A percentile compares a stretch with the other conserved stretches of the same genome.
Conservation (phyloP, 2,888 invertebrate species). For the Cremastinae sp. region DNA sequence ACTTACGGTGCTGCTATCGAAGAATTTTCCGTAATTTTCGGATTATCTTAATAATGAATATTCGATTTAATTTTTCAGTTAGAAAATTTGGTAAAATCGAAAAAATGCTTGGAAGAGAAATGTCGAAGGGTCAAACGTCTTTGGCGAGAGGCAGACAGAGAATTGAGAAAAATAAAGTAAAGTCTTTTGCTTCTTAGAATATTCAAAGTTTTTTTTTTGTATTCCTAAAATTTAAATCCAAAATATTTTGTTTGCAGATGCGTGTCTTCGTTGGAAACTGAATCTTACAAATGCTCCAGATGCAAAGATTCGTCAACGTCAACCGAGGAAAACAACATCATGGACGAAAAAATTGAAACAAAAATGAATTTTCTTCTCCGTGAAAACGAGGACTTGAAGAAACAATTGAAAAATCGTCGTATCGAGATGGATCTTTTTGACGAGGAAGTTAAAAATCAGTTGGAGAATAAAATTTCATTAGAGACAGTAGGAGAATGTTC, state of each 20-base stretch:
- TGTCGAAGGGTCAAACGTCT: conserved; percentile 61
- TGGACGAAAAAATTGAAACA: conserved; percentile 47
- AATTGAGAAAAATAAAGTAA: conserved; percentile 68
- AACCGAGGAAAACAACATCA: conserved; percentile 29
- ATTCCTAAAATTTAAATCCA: neutral
- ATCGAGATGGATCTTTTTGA: conserved; percentile 70
- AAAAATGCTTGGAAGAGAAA: conserved; percentile 66
- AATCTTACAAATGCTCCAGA: neutral
- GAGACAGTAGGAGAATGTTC: conserved; percentile 49
- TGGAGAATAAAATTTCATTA: conserved; percentile 44
- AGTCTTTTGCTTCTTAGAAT: neutral
- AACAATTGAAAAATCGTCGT: conserved; percentile 67
- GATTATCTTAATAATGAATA: neutral
- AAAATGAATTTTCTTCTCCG: conserved; percentile 55
- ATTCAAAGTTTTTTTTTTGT: neutral
- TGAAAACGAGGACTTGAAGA: conserved; percentile 69
- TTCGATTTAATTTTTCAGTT: conserved; percentile 62
- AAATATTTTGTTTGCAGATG: conserved; percentile 21
- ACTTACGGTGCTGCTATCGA: no score
- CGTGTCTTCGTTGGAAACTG: conserved; percentile 19
- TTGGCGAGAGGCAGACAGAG: conserved; percentile 65
- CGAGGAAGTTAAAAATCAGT: conserved; percentile 67
- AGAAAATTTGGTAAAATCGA: conserved; percentile 62
- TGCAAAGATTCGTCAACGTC: conserved; percentile 45
- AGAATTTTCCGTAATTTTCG: no score